Percentiles rank a stretch among this genome's conserved stretches.
Conservation (phyloP, 2,113 vertebrate genomes). For the Podarcis cretensis region DNA sequence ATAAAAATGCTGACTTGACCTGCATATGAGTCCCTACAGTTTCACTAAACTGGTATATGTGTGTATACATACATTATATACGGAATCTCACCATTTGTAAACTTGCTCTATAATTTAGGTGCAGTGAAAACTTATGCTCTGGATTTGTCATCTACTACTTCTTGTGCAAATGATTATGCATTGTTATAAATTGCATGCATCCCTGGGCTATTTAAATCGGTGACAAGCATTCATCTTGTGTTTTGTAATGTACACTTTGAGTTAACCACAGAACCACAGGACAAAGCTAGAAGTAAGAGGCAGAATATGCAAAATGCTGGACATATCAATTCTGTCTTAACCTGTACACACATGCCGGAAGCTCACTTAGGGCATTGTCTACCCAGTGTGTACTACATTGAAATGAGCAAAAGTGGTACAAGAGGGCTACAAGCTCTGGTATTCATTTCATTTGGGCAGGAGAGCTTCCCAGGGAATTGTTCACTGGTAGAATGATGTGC, state of each 20-base stretch:
- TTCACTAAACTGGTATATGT: background rate
- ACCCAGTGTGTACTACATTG: background rate
- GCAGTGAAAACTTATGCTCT: background rate
- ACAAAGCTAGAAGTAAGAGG: background rate
- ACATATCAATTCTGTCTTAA: constrained; percentile 5
- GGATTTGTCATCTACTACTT: background rate
- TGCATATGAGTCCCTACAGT: background rate
- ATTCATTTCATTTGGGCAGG: background rate
- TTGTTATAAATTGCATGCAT: background rate
- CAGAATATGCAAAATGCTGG: fast-evolving
- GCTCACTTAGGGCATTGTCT: background rate
- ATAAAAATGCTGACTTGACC: background rate
- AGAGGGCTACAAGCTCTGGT: background rate
- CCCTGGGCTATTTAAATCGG: background rate
- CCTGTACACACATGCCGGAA: background rate
- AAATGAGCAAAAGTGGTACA: background rate
- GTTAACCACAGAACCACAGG: background rate
- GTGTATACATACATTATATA: background rate
- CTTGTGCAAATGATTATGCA: background rate
- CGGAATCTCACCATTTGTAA: background rate
- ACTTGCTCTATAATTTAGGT: background rate
- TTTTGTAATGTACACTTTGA: background rate
- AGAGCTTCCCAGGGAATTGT: background rate
- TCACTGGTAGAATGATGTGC: background rate
- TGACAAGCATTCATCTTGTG: background rate